Evolutionary conservation across 2,113 vertebrate genomes (phyloP), one percentile per base, ranked within the genome.

Genomic region (Nothocercus nigrocapillus): DNA sequence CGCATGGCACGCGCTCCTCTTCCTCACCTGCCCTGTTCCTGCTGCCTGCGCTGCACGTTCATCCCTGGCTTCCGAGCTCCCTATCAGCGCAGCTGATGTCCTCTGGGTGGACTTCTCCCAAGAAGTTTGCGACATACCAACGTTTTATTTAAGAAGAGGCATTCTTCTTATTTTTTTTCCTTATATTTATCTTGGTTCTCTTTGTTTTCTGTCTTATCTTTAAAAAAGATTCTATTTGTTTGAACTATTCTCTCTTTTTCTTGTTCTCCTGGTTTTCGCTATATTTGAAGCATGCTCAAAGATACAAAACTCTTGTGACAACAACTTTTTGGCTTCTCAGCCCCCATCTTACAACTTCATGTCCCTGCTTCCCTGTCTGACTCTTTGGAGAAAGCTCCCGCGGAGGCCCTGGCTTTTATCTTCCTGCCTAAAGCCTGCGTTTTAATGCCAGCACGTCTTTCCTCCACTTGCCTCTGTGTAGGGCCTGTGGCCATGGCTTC

Each of bases 1-100:
- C 25, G 12, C 20, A 7, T 0, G 3, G 11, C 51, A 7, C 21
- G 1, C 51, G 21, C 45, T 24, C 6, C 0, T 49, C 68, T 42
- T 36, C n/a, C 49, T n/a, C 53, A 8, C 22, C 19, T 12, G 8
- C 8, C 62, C 28, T 3, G 18, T 51, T 49, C 42, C 19, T 3
- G 17, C 17, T 44, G 64, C 20, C 64, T 32, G 34, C 3, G 59
- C 30, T 8, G 67, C 18, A 34, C 7, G 16, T 24, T 51, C 1
- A 0, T 21, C 25, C n/a, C 59, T 30, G 49, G 22, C 22, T 28
- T n/a, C 25, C 27, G 34, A 17, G 42, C 7, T 13, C 28, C 54
- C 15, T 32, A 2, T 14, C 28, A 32, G 16, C 9, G 5, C 15
- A 56, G 28, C 8, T 22, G 47, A 49, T 49, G 14, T 28, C 28